Conservation (phyloP, 2,113 vertebrate species). For the Trachemys scripta region DNA sequence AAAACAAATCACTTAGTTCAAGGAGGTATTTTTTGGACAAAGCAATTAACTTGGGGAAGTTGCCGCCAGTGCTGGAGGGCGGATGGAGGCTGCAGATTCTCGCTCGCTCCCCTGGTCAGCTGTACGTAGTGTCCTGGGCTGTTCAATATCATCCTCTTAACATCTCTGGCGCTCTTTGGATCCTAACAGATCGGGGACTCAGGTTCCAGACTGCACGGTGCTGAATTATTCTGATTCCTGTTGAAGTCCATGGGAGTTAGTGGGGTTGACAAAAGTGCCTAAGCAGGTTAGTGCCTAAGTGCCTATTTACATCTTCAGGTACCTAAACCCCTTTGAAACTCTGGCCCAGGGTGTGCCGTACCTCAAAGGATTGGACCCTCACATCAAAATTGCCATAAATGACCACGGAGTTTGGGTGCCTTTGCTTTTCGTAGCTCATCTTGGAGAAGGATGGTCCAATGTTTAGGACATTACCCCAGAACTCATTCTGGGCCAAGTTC, state of each 20-base stretch:
- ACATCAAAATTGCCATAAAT: background rate
- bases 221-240: background rate
- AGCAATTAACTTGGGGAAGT: constrained; percentile 50
- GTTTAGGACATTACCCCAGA: background rate
- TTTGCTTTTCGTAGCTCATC: background rate
- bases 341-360: no score
- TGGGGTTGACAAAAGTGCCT: no score
- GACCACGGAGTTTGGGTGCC: background rate
- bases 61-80: background rate
- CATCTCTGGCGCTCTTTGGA: background rate
- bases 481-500: background rate
- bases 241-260: background rate
- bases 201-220: background rate
- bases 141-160: no score
- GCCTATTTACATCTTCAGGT: background rate
- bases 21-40: constrained; percentile 16
- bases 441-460: background rate
- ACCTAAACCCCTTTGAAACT: background rate
- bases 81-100: background rate
- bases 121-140: background rate
- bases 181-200: background rate
- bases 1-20: constrained; percentile 27
- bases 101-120: background rate
- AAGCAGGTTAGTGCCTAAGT: no score
- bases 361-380: background rate